Evolutionary conservation across 2,888 invertebrate species (phyloP), one percentile per base, ranked within the genome.

Genomic region (Conops quadrifasciatus): DNA sequence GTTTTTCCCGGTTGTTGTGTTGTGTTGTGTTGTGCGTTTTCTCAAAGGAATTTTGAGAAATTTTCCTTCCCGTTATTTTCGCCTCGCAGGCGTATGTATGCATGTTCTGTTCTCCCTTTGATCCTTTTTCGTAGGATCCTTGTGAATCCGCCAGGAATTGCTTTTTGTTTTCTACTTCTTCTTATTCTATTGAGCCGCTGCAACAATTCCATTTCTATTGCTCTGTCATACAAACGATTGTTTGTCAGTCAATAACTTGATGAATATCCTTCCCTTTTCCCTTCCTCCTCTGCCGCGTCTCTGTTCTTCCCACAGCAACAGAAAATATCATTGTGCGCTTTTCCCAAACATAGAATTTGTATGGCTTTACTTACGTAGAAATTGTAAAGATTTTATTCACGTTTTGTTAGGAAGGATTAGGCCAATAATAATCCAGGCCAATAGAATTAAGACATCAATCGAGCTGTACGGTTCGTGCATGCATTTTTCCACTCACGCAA

Each of bases 391-490:
- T 24, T 66, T 36, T 7, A 7, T 36, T 36, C 3, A 15, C 19
- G 21, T 16, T 49, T 30, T 62, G 36, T 62, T 60, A 45, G 30
- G 68, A 68, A 68, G 68, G 68, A 68, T 68, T 68, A 68, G 51
- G 36, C 62, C 68, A 58, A 51, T 26, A 49, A 62, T 59, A 67
- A 67, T 67, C 58, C 30, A 59, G 45, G 60, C 67, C 67, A 59
- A 49, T 30, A 11, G 28, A 68, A 68, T 60, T 24, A 66, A 56
- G 43, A 66, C 66, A 24, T 66, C 28, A 24, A 21, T 21, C 49
- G 11, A 56, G 56, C 26, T 26, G 16, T 26, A 26, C 15, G 15
- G 26, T 9, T 36, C 36, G 9, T 36, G 5, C 36, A 36, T 36
- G 4, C 36, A 36, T 56, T 53, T 19, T 51, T 51, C 2, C n/a